Percentiles rank a stretch among this genome's conserved stretches.
Evolutionary conservation across 1,140 invertebrate genomes (phyloP).

Genomic region (Papilio polytes): DNA sequence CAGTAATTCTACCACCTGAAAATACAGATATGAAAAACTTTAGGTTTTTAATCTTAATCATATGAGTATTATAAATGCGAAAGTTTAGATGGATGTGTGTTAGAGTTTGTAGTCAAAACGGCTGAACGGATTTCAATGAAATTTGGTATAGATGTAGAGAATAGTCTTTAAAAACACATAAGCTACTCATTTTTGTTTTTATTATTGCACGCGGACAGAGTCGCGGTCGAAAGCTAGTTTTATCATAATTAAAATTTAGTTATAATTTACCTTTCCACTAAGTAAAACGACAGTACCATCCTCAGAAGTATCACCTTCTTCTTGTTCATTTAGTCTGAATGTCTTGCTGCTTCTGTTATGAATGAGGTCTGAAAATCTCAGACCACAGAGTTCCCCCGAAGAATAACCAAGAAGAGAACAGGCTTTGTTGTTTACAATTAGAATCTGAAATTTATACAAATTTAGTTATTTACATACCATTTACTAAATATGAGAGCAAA

Average conservation of each 20-base stretch:
- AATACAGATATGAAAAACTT: slow-evolving; percentile 9
- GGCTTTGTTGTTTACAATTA: slow-evolving; percentile 86
- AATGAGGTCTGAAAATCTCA: slow-evolving; percentile 84
- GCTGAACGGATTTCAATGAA: too few species aligned
- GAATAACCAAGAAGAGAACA: slow-evolving; percentile 86
- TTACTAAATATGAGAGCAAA: too few species aligned
- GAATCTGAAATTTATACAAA: slow-evolving; percentile 76
- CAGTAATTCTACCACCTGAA: slow-evolving; percentile 85
- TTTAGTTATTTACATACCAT: too few species aligned
- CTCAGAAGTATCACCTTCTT: slow-evolving; percentile 84
- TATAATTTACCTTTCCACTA: slow-evolving; percentile 84
- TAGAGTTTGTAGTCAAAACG: too few species aligned
- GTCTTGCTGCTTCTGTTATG: slow-evolving; percentile 82
- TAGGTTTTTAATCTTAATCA: too few species aligned
- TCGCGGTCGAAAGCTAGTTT: too few species aligned
- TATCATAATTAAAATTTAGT: not conserved
- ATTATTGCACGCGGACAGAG: too few species aligned
- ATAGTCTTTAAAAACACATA: too few species aligned
- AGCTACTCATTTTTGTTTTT: too few species aligned
- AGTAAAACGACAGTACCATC: slow-evolving; percentile 85
- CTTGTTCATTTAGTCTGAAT: slow-evolving; percentile 83
- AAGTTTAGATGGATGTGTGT: too few species aligned
- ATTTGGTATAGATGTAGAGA: too few species aligned
- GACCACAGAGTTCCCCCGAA: slow-evolving; percentile 83
- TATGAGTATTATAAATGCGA: too few species aligned